phyloP scores from a whole-genome alignment of 1,140 invertebrate genomes.

The Zophobas atratus region DNA sequence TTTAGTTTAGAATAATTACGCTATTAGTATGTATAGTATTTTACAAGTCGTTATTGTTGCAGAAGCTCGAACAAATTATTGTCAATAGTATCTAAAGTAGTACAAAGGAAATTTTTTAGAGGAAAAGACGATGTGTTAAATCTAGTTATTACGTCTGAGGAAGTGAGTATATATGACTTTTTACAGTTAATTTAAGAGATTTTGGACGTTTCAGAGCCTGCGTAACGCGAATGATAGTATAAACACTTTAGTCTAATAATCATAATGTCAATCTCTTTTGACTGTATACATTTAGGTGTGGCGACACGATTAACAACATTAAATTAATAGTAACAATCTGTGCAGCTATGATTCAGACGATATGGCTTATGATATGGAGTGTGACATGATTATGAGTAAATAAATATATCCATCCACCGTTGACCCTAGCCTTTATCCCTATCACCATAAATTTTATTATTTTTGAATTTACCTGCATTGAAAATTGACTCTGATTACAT shows the following conservation, averaged over 20 bases:
- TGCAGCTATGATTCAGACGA: background rate
- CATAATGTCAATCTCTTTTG: constrained; percentile 53
- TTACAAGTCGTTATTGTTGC: background rate
- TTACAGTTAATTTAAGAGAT: too few species aligned
- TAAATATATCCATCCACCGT: background rate
- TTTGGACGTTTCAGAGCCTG: background rate
- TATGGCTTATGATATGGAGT: constrained; percentile 28
- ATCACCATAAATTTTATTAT: constrained; percentile 1
- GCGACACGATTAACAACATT: background rate
- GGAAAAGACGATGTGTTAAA: background rate
- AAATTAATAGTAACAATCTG: background rate
- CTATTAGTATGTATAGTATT: constrained; percentile 23
- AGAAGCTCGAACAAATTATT: constrained; percentile 29
- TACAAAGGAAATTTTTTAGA: background rate
- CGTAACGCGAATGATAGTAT: constrained; percentile 29
- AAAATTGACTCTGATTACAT: constrained; percentile 30
- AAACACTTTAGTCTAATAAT: constrained; percentile 22
- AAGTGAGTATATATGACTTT: background rate
- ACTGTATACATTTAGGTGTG: constrained; percentile 8
- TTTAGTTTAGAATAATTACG: constrained; percentile 42
- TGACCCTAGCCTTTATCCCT: too few species aligned
- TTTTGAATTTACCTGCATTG: constrained; percentile 34
- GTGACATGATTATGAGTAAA: background rate
- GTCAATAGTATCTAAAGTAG: constrained; percentile 6
- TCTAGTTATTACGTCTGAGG: too few species aligned